phyloP scores from a whole-genome alignment of 2,113 vertebrate genomes.

The Scomber colias region DNA sequence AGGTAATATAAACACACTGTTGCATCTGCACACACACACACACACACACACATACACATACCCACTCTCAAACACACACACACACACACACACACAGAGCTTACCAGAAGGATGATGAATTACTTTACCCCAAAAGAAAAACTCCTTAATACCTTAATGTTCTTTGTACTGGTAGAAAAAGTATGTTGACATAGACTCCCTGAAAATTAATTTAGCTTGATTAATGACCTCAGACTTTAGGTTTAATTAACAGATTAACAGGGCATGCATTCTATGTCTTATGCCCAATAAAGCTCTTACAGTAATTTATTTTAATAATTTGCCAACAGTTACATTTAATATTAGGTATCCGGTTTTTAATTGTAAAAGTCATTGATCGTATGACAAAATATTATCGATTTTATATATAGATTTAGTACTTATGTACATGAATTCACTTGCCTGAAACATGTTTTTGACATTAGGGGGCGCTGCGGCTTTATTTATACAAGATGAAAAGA shows the following conservation, averaged over 20 bases:
- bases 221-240: neutral
- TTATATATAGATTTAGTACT: too few species aligned
- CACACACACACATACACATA: too few species aligned
- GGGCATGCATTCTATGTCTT: neutral
- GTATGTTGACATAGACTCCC: neutral
- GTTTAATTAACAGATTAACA: neutral
- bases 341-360: neutral
- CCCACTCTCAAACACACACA: too few species aligned
- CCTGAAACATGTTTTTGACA: slow-evolving; percentile 26
- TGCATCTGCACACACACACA: neutral
- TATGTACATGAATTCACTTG: neutral
- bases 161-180: neutral
- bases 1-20: slow-evolving; percentile 70
- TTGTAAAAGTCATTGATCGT: neutral
- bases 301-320: too few species aligned
- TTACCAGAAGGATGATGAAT: neutral
- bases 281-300: neutral
- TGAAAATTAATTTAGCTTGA: neutral
- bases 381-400: neutral
- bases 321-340: neutral
- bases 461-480: slow-evolving; percentile 68
- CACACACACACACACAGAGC: neutral
- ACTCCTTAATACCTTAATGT: neutral
- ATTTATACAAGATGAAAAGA: slow-evolving; percentile 16
- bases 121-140: neutral